A percentile compares a stretch with the other conserved stretches of the same genome.
phyloP scores from a whole-genome alignment of 2,888 invertebrate species.

The Cyrtodaria siliqua region DNA sequence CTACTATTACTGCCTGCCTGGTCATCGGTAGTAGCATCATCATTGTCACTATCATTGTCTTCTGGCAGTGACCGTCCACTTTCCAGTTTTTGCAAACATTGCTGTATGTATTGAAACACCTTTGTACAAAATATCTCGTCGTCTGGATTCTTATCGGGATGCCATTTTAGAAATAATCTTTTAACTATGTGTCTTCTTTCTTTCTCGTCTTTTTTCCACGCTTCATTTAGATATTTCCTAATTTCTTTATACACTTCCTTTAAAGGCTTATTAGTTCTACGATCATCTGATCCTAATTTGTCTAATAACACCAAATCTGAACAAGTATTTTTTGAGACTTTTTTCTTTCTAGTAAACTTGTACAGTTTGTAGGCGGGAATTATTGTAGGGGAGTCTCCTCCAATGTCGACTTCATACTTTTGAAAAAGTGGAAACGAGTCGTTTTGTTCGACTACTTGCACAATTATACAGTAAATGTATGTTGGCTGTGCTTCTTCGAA shows the following conservation, averaged over 20 bases:
- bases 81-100: slow-evolving; percentile 55
- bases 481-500: not conserved
- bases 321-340: too few species aligned
- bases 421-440: slow-evolving; percentile 21
- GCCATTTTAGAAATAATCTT: slow-evolving; percentile 67
- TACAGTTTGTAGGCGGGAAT: slow-evolving; percentile 32
- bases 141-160: slow-evolving; percentile 72
- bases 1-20: too few species aligned
- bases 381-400: slow-evolving; percentile 11
- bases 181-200: slow-evolving; percentile 58
- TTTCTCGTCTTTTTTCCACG: slow-evolving; percentile 43
- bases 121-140: slow-evolving; percentile 55
- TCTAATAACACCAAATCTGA: not conserved
- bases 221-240: slow-evolving; percentile 45
- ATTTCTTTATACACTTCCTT: slow-evolving; percentile 53
- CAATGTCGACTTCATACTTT: slow-evolving; percentile 38
- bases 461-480: slow-evolving; percentile 10
- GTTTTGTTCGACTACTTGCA: not conserved
- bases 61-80: slow-evolving; percentile 32
- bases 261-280: not conserved
- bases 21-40: too few species aligned
- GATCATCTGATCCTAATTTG: too few species aligned
- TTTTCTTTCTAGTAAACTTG: slow-evolving; percentile 24
- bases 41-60: slow-evolving; percentile 33
- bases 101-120: slow-evolving; percentile 63